Base-by-base conservation (phyloP, 2,888 invertebrate genomes). In the Ichneumoninae sp. region DNA sequence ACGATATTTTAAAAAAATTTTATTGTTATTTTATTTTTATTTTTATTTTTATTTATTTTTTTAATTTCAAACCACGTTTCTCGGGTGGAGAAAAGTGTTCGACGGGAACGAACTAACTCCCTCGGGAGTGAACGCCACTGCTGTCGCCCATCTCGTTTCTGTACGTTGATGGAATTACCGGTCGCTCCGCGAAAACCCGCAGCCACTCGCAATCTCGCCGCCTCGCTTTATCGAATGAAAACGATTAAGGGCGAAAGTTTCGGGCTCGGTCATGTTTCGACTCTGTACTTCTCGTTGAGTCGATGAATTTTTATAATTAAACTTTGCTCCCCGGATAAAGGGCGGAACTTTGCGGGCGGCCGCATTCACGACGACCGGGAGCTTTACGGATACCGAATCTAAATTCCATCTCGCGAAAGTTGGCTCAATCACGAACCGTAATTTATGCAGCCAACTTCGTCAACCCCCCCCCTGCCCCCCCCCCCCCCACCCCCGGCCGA, bases 241-340 rank as follows among this genome's bases (percentile, higher is more conserved):
- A 85, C 74, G 70, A 78, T 82, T 79, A 71, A 66, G 66, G 68
- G 33, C 7, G 70, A 82, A 85, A 79, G 65, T 66, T 81, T 69
- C 47, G 50, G 69, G 57, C 16, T 6, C 10, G 44, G 30, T 63
- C 33, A 30, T 73, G 40, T 63, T 60, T 54, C 68, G 44, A 44
- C 69, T 22, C 50, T 78, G 30, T 60, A 16, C 57, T 36, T 16
- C 22, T 19, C 47, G 52, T 22, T 60, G 2, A 79, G 79, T 70
- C 78, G 70, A 85, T 79, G 79, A 79, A 85, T 85, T 85, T 85
- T 75, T 82, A 81, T 82, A 82, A 85, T 85, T 85, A 79, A 85
- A 79, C 74, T 79, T 79, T 30, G 40, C 47, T 65, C 33, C 10
- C 30, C 19, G 65, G 26, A 44, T 33, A 40, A 47, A 63, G 60